These are phyloP conservation scores for Meghimatium bilineatum DNA, from an alignment of 2,888 invertebrate species.

Conservation along the genomic window DNA sequence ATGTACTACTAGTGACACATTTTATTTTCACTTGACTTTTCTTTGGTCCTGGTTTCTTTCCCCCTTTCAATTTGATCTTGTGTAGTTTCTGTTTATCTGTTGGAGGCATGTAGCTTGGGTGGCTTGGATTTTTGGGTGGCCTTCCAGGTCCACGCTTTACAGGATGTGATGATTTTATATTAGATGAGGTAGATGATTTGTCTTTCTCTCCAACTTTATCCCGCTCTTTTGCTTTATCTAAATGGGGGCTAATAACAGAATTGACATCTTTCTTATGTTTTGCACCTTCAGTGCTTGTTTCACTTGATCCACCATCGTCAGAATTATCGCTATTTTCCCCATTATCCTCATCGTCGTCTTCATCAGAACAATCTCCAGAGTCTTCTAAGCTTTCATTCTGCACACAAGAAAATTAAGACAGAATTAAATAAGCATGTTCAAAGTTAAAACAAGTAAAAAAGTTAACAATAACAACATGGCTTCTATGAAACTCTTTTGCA, in stretches of 20 bases:
- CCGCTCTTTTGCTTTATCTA: conserved; percentile 7
- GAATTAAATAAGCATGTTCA: neutral
- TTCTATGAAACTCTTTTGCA: too few relatives aligned
- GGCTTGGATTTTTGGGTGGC: conserved; percentile 57
- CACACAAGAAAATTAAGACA: neutral
- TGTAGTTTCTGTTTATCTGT: conserved; percentile 37
- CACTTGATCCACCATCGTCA: conserved; percentile 47
- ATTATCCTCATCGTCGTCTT: conserved; percentile 53
- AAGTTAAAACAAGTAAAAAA: neutral
- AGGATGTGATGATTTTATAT: conserved; percentile 32
- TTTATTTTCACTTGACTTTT: conserved; percentile 30
- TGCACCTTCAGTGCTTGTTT: conserved; percentile 32
- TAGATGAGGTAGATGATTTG: neutral
- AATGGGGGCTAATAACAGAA: neutral
- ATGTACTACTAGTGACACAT: neutral
- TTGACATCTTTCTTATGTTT: conserved; percentile 30
- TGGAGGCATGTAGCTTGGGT: conserved; percentile 53
- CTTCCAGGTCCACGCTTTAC: conserved; percentile 58
- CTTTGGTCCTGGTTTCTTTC: conserved; percentile 41
- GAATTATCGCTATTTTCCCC: conserved; percentile 50
- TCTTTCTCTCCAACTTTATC: conserved; percentile 30
- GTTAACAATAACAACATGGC: too few relatives aligned
- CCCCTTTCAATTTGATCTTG: conserved; percentile 26
- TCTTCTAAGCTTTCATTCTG: conserved; percentile 43
- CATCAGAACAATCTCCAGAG: conserved; percentile 48